A percentile compares a stretch with the other conserved stretches of the same genome.
Evolutionary conservation across 2,797 vertebrate genomes (phyloP).

Genomic region (Halcyon smyrnensis): DNA sequence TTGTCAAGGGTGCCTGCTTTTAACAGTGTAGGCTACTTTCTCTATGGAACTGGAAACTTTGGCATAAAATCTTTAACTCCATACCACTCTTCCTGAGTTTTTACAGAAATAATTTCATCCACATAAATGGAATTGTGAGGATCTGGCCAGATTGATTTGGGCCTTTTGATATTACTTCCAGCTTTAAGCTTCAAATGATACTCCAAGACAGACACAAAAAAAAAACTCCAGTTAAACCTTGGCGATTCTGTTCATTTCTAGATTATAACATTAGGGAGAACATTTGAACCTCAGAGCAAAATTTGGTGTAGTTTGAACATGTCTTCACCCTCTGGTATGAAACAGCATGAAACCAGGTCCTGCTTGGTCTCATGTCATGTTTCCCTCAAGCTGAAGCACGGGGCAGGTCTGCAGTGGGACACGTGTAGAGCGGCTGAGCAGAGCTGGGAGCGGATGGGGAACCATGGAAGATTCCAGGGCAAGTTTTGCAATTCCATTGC

Average conservation of each 20-base stretch:
- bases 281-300: neutral
- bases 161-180: neutral
- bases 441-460: neutral
- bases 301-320: fast-evolving
- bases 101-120: neutral
- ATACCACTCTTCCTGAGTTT: neutral
- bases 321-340: neutral
- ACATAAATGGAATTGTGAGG: neutral
- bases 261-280: neutral
- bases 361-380: neutral
- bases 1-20: neutral
- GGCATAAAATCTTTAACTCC: conserved; percentile 17
- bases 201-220: neutral
- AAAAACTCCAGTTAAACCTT: neutral
- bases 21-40: neutral
- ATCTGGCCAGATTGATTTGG: conserved; percentile 35
- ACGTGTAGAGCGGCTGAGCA: fast-evolving
- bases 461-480: neutral
- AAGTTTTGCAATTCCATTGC: neutral
- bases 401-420: neutral
- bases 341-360: neutral
- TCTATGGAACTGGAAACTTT: neutral
- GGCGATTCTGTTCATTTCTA: neutral
- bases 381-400: fast-evolving
- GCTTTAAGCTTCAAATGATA: neutral